Conservation (phyloP, 1,140 invertebrate genomes). For the Micrasema minimum region DNA sequence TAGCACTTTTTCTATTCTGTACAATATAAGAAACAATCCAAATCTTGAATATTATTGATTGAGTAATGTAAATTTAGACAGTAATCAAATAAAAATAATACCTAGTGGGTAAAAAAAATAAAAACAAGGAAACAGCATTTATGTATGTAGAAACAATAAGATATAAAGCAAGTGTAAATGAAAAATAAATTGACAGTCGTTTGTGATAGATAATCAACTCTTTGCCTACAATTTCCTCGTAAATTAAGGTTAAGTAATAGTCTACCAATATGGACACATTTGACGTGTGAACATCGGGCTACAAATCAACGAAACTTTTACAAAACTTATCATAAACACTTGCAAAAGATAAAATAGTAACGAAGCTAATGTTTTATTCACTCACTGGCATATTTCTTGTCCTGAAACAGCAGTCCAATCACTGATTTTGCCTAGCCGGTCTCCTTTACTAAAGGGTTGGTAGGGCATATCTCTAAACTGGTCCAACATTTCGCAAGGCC, state of each 20-base stretch:
- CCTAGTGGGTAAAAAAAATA: too few relatives aligned
- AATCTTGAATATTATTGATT: too few relatives aligned
- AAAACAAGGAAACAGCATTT: too few relatives aligned
- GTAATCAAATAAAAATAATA: too few relatives aligned
- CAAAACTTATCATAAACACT: not conserved
- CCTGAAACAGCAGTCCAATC: slow-evolving; percentile 98
- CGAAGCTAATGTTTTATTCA: slow-evolving; percentile 49
- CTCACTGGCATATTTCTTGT: slow-evolving; percentile 95
- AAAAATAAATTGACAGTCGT: too few relatives aligned
- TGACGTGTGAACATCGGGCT: slow-evolving; percentile 10
- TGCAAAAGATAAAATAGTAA: not conserved
- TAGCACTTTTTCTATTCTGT: too few relatives aligned
- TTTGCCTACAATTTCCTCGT: slow-evolving; percentile 4
- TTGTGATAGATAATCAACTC: too few relatives aligned
- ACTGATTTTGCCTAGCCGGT: slow-evolving; percentile 96
- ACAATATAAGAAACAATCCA: too few relatives aligned
- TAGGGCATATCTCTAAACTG: slow-evolving; percentile 98
- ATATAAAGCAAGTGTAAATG: too few relatives aligned
- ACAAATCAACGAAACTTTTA: slow-evolving; percentile 4
- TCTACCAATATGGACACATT: slow-evolving; percentile 15
- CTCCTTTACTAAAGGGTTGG: slow-evolving; percentile 97
- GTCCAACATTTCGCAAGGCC: slow-evolving; percentile 92
- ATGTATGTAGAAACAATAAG: too few relatives aligned
- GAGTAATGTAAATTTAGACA: too few relatives aligned
- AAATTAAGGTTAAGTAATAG: slow-evolving; percentile 8